Percentiles rank a stretch among this genome's conserved stretches.
phyloP scores from a whole-genome alignment of 1,140 invertebrate genomes.

The Cherax quadricarinatus region DNA sequence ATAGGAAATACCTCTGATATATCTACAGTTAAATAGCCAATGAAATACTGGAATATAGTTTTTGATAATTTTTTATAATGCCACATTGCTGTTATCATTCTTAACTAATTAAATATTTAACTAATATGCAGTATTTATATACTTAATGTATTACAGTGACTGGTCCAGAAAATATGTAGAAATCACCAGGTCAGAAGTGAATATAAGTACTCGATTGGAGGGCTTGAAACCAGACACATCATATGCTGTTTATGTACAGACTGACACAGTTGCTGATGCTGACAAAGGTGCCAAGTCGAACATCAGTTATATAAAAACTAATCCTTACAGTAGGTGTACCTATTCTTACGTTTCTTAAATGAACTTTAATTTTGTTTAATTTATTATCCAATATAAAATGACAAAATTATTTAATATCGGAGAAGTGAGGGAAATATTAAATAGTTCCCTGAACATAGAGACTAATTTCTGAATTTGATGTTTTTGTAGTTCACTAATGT shows the following conservation, averaged over 20 bases:
- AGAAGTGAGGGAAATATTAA: no score
- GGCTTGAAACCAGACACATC: slow-evolving; percentile 20
- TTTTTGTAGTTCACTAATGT: background rate
- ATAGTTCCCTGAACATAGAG: no score
- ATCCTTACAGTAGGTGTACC: slow-evolving; percentile 33
- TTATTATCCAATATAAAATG: background rate
- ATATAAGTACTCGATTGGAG: background rate
- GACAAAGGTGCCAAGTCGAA: slow-evolving; percentile 33
- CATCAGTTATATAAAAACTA: slow-evolving; percentile 39
- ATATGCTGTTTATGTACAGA: slow-evolving; percentile 54
- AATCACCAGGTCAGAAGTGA: background rate
- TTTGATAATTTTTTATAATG: no score
- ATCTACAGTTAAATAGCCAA: no score
- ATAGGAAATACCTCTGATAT: no score
- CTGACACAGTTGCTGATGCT: slow-evolving; percentile 51
- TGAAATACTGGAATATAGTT: no score
- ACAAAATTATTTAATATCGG: background rate
- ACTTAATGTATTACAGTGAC: background rate
- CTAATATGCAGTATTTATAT: background rate
- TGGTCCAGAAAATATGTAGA: background rate
- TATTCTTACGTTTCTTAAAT: background rate
- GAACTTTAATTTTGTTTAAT: background rate
- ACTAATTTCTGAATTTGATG: background rate
- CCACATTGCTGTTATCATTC: no score
- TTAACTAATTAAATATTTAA: no score